A percentile compares a stretch with the other conserved stretches of the same genome.
These are phyloP conservation scores for Prunella fulvescens DNA, from an alignment of 2,113 vertebrate genomes.

Conservation along the genomic window DNA sequence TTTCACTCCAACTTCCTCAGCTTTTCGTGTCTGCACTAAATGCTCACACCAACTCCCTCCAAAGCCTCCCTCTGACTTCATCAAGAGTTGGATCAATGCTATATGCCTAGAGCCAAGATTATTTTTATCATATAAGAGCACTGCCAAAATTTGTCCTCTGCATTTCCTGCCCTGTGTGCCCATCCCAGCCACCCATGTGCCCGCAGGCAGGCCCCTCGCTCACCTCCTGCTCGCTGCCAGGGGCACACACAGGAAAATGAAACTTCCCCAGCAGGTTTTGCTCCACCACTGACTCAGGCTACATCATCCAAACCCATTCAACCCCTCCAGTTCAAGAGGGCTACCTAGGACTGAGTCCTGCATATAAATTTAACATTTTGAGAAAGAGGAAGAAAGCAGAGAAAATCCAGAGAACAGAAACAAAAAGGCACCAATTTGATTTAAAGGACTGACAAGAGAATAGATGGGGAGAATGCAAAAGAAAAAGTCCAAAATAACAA, in stretches of 20 bases:
- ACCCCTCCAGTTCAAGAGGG: background rate
- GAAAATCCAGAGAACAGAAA: background rate
- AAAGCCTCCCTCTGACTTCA: conserved; percentile 6
- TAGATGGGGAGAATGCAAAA: background rate
- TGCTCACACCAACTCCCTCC: background rate
- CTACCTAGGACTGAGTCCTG: background rate
- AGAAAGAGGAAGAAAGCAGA: background rate
- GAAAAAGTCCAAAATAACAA: background rate
- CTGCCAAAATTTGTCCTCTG: background rate
- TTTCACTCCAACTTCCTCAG: background rate
- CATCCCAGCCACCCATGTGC: background rate
- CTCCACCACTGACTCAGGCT: background rate
- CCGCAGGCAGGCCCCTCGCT: background rate
- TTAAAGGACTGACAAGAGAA: background rate
- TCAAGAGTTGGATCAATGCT: background rate
- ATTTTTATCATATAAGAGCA: conserved; percentile 23
- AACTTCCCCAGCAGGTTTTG: background rate
- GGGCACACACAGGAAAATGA: background rate
- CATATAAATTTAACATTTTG: background rate
- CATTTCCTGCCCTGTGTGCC: background rate
- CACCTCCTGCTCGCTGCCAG: background rate
- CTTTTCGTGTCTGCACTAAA: background rate
- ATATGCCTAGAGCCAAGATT: background rate
- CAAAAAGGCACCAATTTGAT: background rate
- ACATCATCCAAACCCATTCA: background rate